phyloP scores from a whole-genome alignment of 2,888 invertebrate genomes.

The Drosophila merina region DNA sequence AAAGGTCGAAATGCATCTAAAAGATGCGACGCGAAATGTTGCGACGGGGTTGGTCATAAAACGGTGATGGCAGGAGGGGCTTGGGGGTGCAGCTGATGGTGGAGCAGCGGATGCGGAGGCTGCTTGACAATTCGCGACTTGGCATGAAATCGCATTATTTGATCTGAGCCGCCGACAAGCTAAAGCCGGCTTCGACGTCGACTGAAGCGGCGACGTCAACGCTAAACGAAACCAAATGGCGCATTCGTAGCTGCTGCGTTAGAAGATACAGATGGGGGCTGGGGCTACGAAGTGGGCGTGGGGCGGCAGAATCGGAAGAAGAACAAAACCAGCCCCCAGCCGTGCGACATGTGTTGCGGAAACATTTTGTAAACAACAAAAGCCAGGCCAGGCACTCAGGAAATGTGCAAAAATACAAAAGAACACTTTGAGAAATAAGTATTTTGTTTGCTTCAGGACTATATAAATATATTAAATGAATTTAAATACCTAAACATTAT shows the following conservation, averaged over 20 bases:
- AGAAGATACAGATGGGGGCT: conserved; percentile 18
- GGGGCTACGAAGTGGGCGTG: not conserved
- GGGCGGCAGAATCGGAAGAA: conserved; percentile 10
- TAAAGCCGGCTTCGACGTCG: conserved; percentile 7
- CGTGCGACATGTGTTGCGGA: conserved; percentile 75
- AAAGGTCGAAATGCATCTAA: conserved; percentile 16
- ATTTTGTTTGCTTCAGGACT: too few species aligned
- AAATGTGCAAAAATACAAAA: conserved; percentile 24
- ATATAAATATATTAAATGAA: too few species aligned
- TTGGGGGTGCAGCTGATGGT: conserved; percentile 1
- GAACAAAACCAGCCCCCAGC: conserved; percentile 47
- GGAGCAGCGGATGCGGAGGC: conserved; percentile 63
- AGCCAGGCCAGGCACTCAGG: conserved; percentile 33
- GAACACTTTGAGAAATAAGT: conserved; percentile 2
- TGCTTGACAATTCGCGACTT: conserved; percentile 82
- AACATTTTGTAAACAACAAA: conserved; percentile 65
- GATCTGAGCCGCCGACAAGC: conserved; percentile 77
- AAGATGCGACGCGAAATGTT: conserved; percentile 5
- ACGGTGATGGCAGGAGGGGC: conserved; percentile 13
- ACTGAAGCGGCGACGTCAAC: conserved; percentile 25
- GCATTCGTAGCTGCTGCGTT: conserved; percentile 50
- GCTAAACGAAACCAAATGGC: conserved; percentile 82
- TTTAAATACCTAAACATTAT: too few species aligned
- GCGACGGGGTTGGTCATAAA: conserved; percentile 4
- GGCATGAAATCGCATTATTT: conserved; percentile 82